Evolutionary conservation across 2,113 vertebrate species (phyloP), one percentile per base, ranked within the genome.

Genomic region (Silurus glanis): DNA sequence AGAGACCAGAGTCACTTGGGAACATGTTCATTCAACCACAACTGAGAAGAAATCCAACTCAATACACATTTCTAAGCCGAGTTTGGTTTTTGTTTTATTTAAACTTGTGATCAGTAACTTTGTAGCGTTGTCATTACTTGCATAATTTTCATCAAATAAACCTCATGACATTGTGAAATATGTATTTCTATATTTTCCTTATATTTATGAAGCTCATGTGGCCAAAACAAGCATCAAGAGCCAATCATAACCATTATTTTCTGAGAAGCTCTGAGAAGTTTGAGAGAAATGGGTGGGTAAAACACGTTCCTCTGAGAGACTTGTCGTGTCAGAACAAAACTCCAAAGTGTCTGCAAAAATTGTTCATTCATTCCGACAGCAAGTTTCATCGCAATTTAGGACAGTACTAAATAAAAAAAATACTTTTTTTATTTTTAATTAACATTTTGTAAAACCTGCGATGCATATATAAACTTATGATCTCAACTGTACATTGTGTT

Each of bases 221-320:
- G 58, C 71, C 83, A 84, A 76, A 76, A 37, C 71, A 0, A 28
- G 58, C 51, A 25, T 49, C 56, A 5, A 28, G 56, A 64, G 72
- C 28, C 45, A 74, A 78, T 59, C 47, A 58, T 45, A 85, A 58
- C 21, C 19, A 37, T 37, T 3, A 25, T n/a, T 55, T 66, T 66
- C 49, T 16, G 61, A 12, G 76, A 67, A 21, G 25, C 74, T 67
- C 74, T 61, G 37, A 23, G 37, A 37, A 1, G 25, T 76, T 67
- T 45, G 84, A 67, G 59, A 79, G 47, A 66, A 85, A 80, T 53
- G 58, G 55, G 47, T n/a, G 67, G 62, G 64, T 66, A 78, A 55
- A 59, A 51, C 14, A n/a, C 23, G 49, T 51, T 85, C 61, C 21
- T 28, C 75, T 64, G 23, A 28, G 47, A 84, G 83, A 75, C 47